Base-by-base conservation (phyloP, 1,140 invertebrate genomes). In the Caenorhabditis inopinata region DNA sequence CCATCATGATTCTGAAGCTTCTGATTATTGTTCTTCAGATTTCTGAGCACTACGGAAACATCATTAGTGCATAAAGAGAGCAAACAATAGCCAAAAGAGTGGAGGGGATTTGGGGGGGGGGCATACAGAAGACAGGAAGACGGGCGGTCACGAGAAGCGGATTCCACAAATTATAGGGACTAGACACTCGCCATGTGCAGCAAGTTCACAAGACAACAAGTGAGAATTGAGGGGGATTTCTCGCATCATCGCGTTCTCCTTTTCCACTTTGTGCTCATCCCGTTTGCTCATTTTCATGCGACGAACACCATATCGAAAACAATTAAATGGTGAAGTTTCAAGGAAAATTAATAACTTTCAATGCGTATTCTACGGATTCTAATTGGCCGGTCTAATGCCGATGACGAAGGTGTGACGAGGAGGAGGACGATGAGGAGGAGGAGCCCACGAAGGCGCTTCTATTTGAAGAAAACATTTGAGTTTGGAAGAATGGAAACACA, bases 1-100 rank as follows among this genome's bases (percentile, higher is more conserved):
- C 58, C 58, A 68, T 68, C 58, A 68, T 68, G 16, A 38, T 21
- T 68, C 58, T 68, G 32, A 42, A 68, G n/a, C n/a, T n/a, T n/a
- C n/a, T n/a, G n/a, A 68, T 18, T 18, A 2, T 23, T 7, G 14
- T 14, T 42, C 14, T 42, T 42, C 14, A 14, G 38, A 42, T n/a
- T n/a, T n/a, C n/a, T n/a, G n/a, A n/a, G n/a, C n/a, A n/a, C n/a
- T n/a, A n/a, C n/a, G n/a, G n/a, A n/a, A n/a, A n/a, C n/a, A n/a
- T n/a, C n/a, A n/a, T n/a, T n/a, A n/a, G n/a, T n/a, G n/a, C 49
- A 25, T 58, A 58, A 32, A 62, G 35, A 62, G 53, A 35, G 12
- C 27, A 62, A 62, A 62, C 27, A 62, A 62, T 11, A 62, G 0
- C n/a, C 6, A 32, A 62, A 62, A 53, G 14, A 42, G 38, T 42